Base-by-base conservation (phyloP, 2,888 invertebrate species). In the Epinotia bilunana region DNA sequence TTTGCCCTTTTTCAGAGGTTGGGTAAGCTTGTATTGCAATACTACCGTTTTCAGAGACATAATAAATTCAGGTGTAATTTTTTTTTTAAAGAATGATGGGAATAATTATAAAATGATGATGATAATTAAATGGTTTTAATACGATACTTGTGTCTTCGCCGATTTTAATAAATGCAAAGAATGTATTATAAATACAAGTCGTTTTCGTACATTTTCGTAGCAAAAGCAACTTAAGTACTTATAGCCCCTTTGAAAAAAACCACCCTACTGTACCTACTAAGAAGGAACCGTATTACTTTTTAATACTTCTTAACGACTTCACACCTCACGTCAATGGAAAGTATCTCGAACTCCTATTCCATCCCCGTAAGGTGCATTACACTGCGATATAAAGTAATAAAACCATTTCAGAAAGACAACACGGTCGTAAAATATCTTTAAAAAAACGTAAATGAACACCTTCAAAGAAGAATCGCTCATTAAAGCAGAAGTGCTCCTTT, bases 401-500 rank as follows among this genome's bases (percentile, higher is more conserved):
- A 67, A 67, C 49, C 74, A 74, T 72, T 72, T 57, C 28, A 46
- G 67, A 67, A 62, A 64, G 43, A 70, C 71, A 71, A 74, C 74
- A 71, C 71, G 60, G 65, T 65, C 71, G 61, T 72, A 64, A 71
- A 72, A 68, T 69, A 72, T 73, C 68, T 73, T 76, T 65, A 12
- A 46, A 69, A 73, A 72, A 76, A 69, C 71, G 71, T 84, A 85
- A 86, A 87, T 84, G 83, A 84, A 83, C 83, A 83, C 82, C 83
- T 82, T 75, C 83, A 81, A 83, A 79, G 82, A 86, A 82, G 83
- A 81, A 83, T 80, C 76, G 81, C 81, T 86, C 88, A 87, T 87
- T 88, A 87, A 88, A 85, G 76, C 79, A 78, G 77, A 81, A 80
- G 79, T 80, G 82, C 83, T 83, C 81, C 82, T 82, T 83, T 79